Conservation (phyloP, 1,140 invertebrate species). For the Ostrea denselamellosa region DNA sequence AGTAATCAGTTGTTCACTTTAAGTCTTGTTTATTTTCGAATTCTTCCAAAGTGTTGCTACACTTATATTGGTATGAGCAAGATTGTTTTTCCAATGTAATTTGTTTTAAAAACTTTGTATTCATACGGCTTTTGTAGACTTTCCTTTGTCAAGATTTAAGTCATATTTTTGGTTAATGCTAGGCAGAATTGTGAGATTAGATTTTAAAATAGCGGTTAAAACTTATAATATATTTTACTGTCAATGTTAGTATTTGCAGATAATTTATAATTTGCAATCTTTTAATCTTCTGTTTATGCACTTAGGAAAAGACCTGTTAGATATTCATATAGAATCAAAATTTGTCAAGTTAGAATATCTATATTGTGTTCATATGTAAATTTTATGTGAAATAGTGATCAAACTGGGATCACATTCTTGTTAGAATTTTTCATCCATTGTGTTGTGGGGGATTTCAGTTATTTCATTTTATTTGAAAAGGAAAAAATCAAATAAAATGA, state of each 20-base stretch:
- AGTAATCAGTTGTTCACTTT: too few relatives aligned
- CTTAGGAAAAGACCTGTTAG: neutral
- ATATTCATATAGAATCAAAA: neutral
- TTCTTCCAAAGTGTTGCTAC: too few relatives aligned
- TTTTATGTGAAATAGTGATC: neutral
- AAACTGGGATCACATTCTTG: neutral
- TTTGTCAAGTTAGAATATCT: constrained; percentile 2
- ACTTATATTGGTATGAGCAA: too few relatives aligned
- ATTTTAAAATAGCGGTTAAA: neutral
- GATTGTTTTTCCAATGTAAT: neutral
- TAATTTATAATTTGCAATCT: neutral
- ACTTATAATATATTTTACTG: neutral
- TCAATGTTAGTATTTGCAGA: constrained; percentile 7
- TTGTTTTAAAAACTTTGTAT: neutral
- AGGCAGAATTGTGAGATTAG: neutral
- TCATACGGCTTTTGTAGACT: too few relatives aligned
- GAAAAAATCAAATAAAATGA: neutral
- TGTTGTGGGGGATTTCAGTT: neutral
- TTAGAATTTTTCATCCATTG: neutral
- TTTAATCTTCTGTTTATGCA: neutral
- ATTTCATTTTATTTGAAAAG: neutral
- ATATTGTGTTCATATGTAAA: constrained; percentile 6
- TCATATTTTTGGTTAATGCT: neutral
- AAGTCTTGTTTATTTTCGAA: too few relatives aligned
- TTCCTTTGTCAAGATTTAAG: neutral